These are phyloP conservation scores for Meliscaeva auricollis DNA, from an alignment of 2,888 invertebrate species.

Conservation along the genomic window DNA sequence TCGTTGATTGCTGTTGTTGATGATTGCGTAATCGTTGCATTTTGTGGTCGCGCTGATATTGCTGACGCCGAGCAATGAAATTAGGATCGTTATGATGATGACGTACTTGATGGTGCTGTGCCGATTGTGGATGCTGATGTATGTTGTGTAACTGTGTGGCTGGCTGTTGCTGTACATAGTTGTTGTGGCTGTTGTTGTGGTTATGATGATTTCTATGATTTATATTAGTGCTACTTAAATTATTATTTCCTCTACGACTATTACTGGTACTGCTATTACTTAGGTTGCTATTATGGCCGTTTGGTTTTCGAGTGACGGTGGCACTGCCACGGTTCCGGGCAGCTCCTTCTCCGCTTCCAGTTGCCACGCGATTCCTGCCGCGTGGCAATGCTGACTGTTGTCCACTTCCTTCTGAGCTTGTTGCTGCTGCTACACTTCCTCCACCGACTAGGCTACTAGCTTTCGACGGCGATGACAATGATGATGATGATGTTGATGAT, in stretches of 20 bases:
- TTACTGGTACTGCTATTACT: slow-evolving; percentile 78
- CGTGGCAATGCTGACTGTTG: slow-evolving; percentile 61
- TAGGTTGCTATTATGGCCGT: slow-evolving; percentile 79
- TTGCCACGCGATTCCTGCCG: slow-evolving; percentile 49
- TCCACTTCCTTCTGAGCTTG: slow-evolving; percentile 65
- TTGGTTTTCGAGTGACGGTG: slow-evolving; percentile 77
- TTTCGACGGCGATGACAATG: slow-evolving; percentile 58
- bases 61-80: slow-evolving; percentile 80
- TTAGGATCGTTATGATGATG: slow-evolving; percentile 83
- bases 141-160: slow-evolving; percentile 69
- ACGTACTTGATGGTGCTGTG: slow-evolving; percentile 82
- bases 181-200: slow-evolving; percentile 73
- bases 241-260: slow-evolving; percentile 78
- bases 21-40: slow-evolving; percentile 78
- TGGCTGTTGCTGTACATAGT: slow-evolving; percentile 77
- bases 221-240: slow-evolving; percentile 81
- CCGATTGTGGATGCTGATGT: slow-evolving; percentile 77
- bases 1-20: slow-evolving; percentile 78
- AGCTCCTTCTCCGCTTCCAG: slow-evolving; percentile 52
- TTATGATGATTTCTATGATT: slow-evolving; percentile 77
- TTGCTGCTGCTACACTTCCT: slow-evolving; percentile 77
- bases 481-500: slow-evolving; percentile 45
- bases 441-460: slow-evolving; percentile 79
- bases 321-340: slow-evolving; percentile 73
- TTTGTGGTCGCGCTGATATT: slow-evolving; percentile 81